These are phyloP conservation scores for Plodia interpunctella DNA, from an alignment of 1,140 invertebrate species.

Conservation along the genomic window DNA sequence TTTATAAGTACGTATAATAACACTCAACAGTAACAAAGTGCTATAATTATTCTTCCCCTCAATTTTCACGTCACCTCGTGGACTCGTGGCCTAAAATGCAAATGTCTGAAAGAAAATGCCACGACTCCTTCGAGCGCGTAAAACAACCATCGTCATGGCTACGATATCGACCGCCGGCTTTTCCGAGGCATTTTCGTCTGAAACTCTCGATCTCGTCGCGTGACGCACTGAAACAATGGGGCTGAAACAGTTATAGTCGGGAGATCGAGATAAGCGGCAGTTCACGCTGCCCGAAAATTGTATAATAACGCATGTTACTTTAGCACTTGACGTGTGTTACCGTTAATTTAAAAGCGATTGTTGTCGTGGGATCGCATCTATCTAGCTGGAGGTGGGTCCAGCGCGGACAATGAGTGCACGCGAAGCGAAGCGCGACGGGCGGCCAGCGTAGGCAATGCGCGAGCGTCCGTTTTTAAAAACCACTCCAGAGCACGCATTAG, in stretches of 20 bases:
- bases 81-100: conserved; percentile 71
- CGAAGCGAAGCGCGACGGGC: conserved; percentile 60
- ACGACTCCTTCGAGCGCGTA: conserved; percentile 53
- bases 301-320: conserved; percentile 21
- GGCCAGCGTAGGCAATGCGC: conserved; percentile 48
- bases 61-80: conserved; percentile 42
- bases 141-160: conserved; percentile 71
- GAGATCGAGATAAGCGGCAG: conserved; percentile 37
- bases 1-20: conserved; percentile 2
- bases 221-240: conserved; percentile 65
- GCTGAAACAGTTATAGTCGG: conserved; percentile 38
- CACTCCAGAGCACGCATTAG: conserved; percentile 59
- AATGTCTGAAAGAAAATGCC: conserved; percentile 58
- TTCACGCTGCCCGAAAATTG: conserved; percentile 21
- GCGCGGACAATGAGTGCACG: conserved; percentile 60
- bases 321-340: conserved; percentile 24
- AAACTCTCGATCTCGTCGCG: conserved; percentile 70
- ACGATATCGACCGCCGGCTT: conserved; percentile 71
- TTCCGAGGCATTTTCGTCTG: conserved; percentile 68
- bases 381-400: conserved; percentile 31
- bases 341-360: conserved; percentile 36
- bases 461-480: conserved; percentile 60
- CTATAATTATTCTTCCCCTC: conserved; percentile 32
- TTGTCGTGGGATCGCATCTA: conserved; percentile 34
- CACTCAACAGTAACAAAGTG: conserved; percentile 16